These are phyloP conservation scores for Bufo gargarizans DNA, from an alignment of 2,113 vertebrate species.

Conservation along the genomic window DNA sequence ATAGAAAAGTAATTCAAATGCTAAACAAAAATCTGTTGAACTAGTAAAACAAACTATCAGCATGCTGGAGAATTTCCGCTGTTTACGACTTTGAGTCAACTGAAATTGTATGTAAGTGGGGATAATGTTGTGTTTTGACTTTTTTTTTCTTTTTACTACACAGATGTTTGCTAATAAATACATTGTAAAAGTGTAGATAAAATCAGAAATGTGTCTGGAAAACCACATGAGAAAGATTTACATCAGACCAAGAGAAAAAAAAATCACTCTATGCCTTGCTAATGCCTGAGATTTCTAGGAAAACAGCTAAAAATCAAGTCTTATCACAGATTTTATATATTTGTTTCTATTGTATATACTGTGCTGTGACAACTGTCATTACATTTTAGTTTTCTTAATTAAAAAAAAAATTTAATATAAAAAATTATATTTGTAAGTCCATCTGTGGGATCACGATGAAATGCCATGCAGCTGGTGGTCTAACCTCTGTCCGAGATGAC, in stretches of 20 bases:
- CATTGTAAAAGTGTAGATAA: constrained; percentile 1
- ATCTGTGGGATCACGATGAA: too few relatives aligned
- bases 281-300: not conserved
- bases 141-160: not conserved
- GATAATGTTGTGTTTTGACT: not conserved
- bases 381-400: too few relatives aligned
- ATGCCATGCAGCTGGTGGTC: too few relatives aligned
- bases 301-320: not conserved
- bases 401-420: too few relatives aligned
- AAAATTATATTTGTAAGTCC: too few relatives aligned
- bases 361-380: too few relatives aligned
- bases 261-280: not conserved
- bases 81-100: not conserved
- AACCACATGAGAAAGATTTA: not conserved
- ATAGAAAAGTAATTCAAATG: not conserved
- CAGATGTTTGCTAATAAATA: constrained; percentile 14
- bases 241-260: not conserved
- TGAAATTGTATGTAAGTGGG: not conserved
- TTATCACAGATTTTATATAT: not conserved
- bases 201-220: not conserved
- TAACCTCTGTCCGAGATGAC: too few relatives aligned
- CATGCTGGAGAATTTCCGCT: not conserved
- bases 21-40: not conserved
- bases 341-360: not conserved
- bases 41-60: not conserved